Evolutionary conservation across 1,140 invertebrate species (phyloP).

Genomic region (Anthonomus grandis): DNA sequence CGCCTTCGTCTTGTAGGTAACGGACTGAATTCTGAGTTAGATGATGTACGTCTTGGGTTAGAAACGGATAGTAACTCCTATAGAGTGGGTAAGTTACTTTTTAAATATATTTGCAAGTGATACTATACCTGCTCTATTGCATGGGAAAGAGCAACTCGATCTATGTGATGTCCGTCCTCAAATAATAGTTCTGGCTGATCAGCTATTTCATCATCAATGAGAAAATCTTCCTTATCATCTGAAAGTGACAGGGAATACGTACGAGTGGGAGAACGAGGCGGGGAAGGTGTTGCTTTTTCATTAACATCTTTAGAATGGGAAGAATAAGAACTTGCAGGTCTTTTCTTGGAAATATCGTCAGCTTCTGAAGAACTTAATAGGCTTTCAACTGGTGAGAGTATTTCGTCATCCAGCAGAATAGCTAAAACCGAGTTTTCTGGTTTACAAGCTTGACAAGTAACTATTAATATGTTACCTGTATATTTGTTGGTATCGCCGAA

Average conservation of each 20-base stretch:
- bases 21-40: constrained; percentile 37
- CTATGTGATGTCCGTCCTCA: constrained; percentile 55
- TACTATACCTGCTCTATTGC: too few relatives aligned
- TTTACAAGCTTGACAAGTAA: neutral
- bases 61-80: too few relatives aligned
- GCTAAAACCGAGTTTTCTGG: neutral
- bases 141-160: too few relatives aligned
- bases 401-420: constrained; percentile 62
- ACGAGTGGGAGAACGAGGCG: constrained; percentile 70
- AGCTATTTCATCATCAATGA: constrained; percentile 86
- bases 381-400: constrained; percentile 68
- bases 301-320: constrained; percentile 47
- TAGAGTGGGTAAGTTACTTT: too few relatives aligned
- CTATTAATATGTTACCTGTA: constrained; percentile 41
- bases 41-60: too few relatives aligned
- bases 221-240: constrained; percentile 66
- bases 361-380: constrained; percentile 67
- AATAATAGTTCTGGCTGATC: constrained; percentile 84
- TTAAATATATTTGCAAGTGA: too few relatives aligned
- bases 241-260: constrained; percentile 72
- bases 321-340: constrained; percentile 45
- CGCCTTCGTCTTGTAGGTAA: constrained; percentile 40
- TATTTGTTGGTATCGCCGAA: constrained; percentile 69
- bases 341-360: constrained; percentile 47
- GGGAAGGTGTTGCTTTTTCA: constrained; percentile 44